phyloP scores from a whole-genome alignment of 2,888 invertebrate species.

The Macrophya annulata region DNA sequence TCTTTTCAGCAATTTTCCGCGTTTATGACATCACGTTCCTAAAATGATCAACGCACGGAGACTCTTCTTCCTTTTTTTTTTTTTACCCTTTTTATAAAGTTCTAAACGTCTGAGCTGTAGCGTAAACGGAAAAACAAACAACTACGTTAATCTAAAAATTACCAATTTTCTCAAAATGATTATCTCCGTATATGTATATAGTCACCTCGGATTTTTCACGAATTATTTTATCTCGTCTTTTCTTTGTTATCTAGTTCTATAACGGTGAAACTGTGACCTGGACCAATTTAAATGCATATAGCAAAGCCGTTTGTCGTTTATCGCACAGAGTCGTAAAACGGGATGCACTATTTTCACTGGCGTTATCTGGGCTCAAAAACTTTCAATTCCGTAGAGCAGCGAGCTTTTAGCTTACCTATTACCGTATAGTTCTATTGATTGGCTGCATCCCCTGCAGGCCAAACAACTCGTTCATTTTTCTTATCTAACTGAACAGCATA shows the following conservation, averaged over 20 bases:
- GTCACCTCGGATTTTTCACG: neutral
- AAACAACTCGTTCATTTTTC: conserved; percentile 18
- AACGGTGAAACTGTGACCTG: conserved; percentile 14
- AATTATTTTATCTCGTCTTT: conserved; percentile 23
- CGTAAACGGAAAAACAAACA: neutral
- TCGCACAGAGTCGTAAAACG: conserved; percentile 46
- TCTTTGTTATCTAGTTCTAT: conserved; percentile 2
- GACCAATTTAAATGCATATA: conserved; percentile 41
- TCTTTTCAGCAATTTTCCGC: conserved; percentile 22
- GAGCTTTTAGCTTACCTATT: conserved; percentile 41
- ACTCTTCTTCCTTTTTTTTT: neutral
- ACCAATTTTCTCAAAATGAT: neutral
- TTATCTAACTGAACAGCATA: conserved; percentile 16
- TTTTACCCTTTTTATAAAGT: neutral
- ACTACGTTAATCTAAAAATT: conserved; percentile 1
- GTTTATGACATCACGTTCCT: conserved; percentile 16
- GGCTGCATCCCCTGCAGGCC: conserved; percentile 12
- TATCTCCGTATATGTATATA: neutral
- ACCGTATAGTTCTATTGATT: conserved; percentile 14
- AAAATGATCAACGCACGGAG: conserved; percentile 6
- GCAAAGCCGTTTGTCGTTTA: conserved; percentile 36
- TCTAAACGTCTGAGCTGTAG: neutral
- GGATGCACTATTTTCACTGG: conserved; percentile 41
- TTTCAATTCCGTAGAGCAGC: conserved; percentile 37
- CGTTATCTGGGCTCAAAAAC: conserved; percentile 37